These are phyloP conservation scores for Peromyscus leucopus DNA, from an alignment of 2,113 vertebrate genomes.

Conservation along the genomic window DNA sequence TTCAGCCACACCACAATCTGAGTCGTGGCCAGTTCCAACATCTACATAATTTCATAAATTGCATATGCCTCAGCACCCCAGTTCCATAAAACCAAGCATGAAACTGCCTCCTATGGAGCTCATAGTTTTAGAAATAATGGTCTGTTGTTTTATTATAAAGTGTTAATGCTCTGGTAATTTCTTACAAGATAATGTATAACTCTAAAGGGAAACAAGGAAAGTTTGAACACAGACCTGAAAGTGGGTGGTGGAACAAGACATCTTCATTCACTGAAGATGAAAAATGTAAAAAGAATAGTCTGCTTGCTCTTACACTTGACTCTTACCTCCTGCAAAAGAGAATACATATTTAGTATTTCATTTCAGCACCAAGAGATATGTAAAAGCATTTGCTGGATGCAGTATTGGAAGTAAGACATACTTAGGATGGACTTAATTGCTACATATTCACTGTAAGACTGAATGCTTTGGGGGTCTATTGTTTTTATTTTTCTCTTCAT, in stretches of 20 bases:
- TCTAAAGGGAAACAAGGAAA: background rate
- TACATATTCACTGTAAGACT: background rate
- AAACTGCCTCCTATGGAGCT: too few relatives aligned
- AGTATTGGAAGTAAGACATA: background rate
- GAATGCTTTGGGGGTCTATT: background rate
- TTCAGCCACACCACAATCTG: too few relatives aligned
- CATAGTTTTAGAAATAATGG: background rate
- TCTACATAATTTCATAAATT: background rate
- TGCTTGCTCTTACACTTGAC: background rate
- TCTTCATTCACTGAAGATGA: background rate
- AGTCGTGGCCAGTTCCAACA: fast-evolving
- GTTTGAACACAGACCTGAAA: background rate
- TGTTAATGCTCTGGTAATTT: background rate
- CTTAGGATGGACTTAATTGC: background rate
- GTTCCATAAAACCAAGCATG: background rate
- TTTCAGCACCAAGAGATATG: background rate
- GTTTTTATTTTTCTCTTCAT: background rate
- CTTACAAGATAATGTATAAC: background rate
- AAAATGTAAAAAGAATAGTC: background rate
- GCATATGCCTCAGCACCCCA: background rate
- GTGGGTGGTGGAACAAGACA: background rate
- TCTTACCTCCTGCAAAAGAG: background rate
- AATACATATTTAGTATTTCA: background rate
- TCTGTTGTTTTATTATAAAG: background rate
- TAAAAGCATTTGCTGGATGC: background rate